phyloP scores from a whole-genome alignment of 2,113 vertebrate species.

The Callorhinus ursinus region DNA sequence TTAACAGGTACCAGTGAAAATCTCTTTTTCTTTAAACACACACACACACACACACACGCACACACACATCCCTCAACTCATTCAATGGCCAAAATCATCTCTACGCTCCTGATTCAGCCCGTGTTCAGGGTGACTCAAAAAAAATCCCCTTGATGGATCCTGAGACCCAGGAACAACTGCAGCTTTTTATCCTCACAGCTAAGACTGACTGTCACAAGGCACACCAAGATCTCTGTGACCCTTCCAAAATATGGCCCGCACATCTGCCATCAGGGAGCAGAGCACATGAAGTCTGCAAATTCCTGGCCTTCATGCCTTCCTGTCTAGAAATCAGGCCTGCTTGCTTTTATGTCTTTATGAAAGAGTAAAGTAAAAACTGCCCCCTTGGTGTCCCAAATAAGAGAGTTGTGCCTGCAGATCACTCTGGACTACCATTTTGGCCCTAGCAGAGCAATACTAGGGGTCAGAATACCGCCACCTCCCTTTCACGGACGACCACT shows the following conservation, averaged over 20 bases:
- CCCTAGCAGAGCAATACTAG: not conserved
- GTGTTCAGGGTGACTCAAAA: not conserved
- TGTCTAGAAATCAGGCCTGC: not conserved
- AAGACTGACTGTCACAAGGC: not conserved
- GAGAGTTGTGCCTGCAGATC: not conserved
- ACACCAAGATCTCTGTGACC: not conserved
- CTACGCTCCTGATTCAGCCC: not conserved
- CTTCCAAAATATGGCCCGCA: not conserved
- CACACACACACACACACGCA: not conserved
- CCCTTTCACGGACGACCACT: not conserved
- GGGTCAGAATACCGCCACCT: not conserved
- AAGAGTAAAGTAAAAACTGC: not conserved
- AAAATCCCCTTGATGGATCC: not conserved
- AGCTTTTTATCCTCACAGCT: not conserved
- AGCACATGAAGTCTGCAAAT: not conserved
- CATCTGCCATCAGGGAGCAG: not conserved
- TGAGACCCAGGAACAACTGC: not conserved
- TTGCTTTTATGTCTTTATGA: not conserved
- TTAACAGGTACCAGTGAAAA: not conserved
- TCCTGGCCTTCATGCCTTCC: not conserved
- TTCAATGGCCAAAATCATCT: not conserved
- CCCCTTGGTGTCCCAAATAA: not conserved
- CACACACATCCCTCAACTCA: not conserved
- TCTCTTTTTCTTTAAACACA: not conserved
- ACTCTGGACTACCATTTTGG: not conserved